These are phyloP conservation scores for Neolamprologus kungweensis DNA, from an alignment of 2,113 vertebrate species.

Conservation along the genomic window DNA sequence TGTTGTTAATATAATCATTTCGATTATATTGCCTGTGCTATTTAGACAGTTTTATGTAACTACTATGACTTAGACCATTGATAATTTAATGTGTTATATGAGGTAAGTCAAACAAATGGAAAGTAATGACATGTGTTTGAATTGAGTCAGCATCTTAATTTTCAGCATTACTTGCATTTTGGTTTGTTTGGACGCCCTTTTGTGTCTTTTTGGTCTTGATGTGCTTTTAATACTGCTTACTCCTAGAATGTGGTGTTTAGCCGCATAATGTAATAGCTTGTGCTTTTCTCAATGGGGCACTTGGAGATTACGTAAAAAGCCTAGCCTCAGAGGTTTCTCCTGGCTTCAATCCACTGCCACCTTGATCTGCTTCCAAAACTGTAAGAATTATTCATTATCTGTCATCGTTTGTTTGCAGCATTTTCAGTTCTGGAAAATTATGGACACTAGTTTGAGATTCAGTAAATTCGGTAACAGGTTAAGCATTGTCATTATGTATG, in stretches of 20 bases:
- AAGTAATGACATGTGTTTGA: not conserved
- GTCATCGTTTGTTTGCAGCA: not conserved
- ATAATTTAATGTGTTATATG: not conserved
- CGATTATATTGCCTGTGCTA: not conserved
- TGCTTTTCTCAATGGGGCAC: not conserved
- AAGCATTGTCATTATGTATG: not conserved
- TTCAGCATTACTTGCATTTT: not conserved
- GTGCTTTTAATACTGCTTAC: not conserved
- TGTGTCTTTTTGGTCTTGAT: not conserved
- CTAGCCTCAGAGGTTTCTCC: not conserved
- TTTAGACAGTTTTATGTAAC: not conserved
- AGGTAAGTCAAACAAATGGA: not conserved
- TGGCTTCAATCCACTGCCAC: not conserved
- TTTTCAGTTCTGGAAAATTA: not conserved
- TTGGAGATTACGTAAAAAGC: not conserved
- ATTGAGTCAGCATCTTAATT: not conserved
- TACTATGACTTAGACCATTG: not conserved
- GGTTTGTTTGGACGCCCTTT: not conserved
- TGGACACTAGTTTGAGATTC: not conserved
- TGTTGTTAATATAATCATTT: not conserved
- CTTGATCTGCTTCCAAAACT: not conserved
- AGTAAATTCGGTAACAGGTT: not conserved
- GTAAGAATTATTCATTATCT: not conserved
- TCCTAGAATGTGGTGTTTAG: not conserved
- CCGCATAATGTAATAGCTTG: not conserved